phyloP scores from a whole-genome alignment of 2,888 invertebrate genomes.

The Himalopsyche kuldschensis region DNA sequence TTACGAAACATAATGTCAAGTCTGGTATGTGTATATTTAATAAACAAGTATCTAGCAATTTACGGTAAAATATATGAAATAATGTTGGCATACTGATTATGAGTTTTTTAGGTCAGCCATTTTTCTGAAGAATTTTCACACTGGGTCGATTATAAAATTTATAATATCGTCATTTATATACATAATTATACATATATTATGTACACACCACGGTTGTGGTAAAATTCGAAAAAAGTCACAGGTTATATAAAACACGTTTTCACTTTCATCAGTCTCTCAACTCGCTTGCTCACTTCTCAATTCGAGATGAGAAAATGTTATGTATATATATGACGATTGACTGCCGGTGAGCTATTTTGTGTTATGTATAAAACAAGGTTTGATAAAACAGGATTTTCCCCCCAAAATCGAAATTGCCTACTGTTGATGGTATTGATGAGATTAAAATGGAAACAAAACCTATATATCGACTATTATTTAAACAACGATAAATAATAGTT shows the following conservation, averaged over 20 bases:
- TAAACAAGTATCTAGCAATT: too few species aligned
- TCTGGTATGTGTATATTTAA: too few species aligned
- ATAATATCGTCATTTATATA: background rate
- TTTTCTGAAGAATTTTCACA: background rate
- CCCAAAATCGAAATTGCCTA: too few species aligned
- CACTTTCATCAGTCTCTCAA: constrained; percentile 22
- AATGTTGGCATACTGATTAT: background rate
- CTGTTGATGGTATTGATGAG: too few species aligned
- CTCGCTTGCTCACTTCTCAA: constrained; percentile 13
- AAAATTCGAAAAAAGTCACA: background rate
- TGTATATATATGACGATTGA: background rate
- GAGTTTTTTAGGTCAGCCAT: background rate
- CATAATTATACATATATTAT: background rate
- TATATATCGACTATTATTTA: too few species aligned
- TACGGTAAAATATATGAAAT: background rate
- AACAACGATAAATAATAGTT: too few species aligned
- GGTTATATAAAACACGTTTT: constrained; percentile 27
- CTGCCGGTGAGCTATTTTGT: background rate
- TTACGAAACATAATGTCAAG: too few species aligned
- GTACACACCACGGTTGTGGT: background rate
- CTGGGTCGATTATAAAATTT: background rate
- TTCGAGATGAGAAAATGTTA: constrained; percentile 25
- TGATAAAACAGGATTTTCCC: too few species aligned
- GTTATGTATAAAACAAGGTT: too few species aligned
- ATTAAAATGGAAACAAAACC: too few species aligned